These are phyloP conservation scores for Xiphophorus couchianus DNA, from an alignment of 2,113 vertebrate species.

Conservation along the genomic window DNA sequence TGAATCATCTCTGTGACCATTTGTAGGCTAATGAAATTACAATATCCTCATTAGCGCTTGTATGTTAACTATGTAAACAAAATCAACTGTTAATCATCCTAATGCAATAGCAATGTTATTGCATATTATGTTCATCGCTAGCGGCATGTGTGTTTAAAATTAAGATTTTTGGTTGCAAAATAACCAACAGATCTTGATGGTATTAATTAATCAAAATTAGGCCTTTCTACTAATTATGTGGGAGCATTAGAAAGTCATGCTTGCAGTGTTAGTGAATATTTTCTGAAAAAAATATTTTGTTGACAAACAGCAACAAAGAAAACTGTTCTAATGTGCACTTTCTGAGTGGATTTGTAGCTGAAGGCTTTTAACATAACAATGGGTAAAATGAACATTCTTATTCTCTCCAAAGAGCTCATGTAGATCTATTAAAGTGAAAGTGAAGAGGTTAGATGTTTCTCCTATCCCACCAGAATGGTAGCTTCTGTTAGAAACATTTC, in stretches of 20 bases:
- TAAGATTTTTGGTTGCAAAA: background rate
- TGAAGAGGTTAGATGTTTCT: background rate
- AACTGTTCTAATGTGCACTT: background rate
- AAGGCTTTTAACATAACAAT: background rate
- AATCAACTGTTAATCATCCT: background rate
- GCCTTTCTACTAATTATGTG: background rate
- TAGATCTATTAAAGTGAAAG: background rate
- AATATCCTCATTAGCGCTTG: background rate
- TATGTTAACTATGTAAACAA: background rate
- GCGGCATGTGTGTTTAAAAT: background rate
- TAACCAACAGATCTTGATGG: background rate
- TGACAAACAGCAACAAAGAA: background rate
- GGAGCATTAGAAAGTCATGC: background rate
- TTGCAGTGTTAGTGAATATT: background rate
- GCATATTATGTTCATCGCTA: too few relatives aligned
- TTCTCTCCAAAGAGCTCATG: background rate
- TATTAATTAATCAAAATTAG: background rate
- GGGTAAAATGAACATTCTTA: background rate
- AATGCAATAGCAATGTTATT: too few relatives aligned
- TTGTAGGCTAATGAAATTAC: background rate
- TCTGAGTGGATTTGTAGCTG: background rate
- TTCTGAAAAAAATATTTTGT: background rate
- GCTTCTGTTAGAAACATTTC: too few relatives aligned
- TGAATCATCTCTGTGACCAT: background rate
- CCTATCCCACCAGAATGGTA: too few relatives aligned